A percentile compares a stretch with the other conserved stretches of the same genome.
Conservation (phyloP, 2,888 invertebrate genomes). For the Drosophila paranaensis region DNA sequence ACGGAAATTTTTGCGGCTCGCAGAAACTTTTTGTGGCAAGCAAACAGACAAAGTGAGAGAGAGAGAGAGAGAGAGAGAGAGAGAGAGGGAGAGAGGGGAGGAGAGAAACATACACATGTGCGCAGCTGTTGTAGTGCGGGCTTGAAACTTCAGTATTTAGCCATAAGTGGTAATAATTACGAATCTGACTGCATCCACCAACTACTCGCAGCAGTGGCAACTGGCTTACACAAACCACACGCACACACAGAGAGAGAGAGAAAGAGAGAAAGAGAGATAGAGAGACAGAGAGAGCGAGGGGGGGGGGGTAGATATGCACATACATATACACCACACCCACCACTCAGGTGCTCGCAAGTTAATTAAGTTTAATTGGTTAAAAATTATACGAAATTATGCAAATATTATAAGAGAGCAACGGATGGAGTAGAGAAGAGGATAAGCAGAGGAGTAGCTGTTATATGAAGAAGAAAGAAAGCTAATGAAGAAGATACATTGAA, state of each 20-base stretch:
- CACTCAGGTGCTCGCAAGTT: slow-evolving; percentile 52
- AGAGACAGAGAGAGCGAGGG: too few species aligned
- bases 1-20: slow-evolving; percentile 65
- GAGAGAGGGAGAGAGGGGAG: neutral
- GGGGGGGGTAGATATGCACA: too few species aligned
- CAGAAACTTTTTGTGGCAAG: slow-evolving; percentile 49
- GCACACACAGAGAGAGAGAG: neutral
- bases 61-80: neutral
- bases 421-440: neutral
- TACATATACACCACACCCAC: neutral
- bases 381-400: slow-evolving; percentile 67
- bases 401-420: slow-evolving; percentile 1
- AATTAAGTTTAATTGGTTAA: slow-evolving; percentile 81
- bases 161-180: slow-evolving; percentile 80
- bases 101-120: neutral
- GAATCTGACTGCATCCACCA: slow-evolving; percentile 42
- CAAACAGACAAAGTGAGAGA: slow-evolving; percentile 18
- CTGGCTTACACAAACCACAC: slow-evolving; percentile 43
- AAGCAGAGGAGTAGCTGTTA: neutral
- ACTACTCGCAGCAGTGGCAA: slow-evolving; percentile 10
- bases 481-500: neutral
- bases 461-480: neutral
- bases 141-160: slow-evolving; percentile 68
- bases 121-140: slow-evolving; percentile 12
- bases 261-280: neutral